Evolutionary conservation across 2,888 invertebrate genomes (phyloP), one percentile per base, ranked within the genome.

Genomic region (Oscheius sp.): DNA sequence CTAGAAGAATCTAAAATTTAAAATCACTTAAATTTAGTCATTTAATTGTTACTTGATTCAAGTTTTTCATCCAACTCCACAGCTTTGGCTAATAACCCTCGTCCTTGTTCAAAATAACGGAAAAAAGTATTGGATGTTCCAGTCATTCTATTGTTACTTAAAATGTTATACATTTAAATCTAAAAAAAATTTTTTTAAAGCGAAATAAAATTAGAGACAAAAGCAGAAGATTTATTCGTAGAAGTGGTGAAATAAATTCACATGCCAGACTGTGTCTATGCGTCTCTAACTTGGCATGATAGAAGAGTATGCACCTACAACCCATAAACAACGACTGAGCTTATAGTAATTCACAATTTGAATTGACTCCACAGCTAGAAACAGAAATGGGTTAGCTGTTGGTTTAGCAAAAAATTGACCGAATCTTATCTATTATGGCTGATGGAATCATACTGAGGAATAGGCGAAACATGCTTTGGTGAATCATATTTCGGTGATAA

Each of bases 41-140:
- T 25, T 29, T 50, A 50, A 33, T 37, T 10, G 15, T 2, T 15
- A 61, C 61, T 45, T 39, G 61, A 31, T 61, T 61, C 45, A 6
- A 61, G 17, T 39, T 53, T 58, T 52, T 68, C 68, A 39, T 68
- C 68, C 25, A 68, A 29, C 27, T 61, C 50, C 1, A 68, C 61
- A 10, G 68, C 68, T 61, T 61, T 29, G 15, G 31, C 27, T 5
- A 68, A 25, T 27, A 45, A 58, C 3, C 39, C 68, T 42, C 45
- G 31, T 8, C 68, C 68, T 48, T 61, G 46, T 5, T 42, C 33
- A 31, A 64, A 64, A 64, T 64, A 50, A 8, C 31, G 23, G 6
- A 10, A 48, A 31, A 64, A 64, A 2, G 33, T 31, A 10, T 23
- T 34, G 2, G 55, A 55, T n/a, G 55, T 17, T 55, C 55, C 55